Conservation (phyloP, 2,888 invertebrate genomes). For the Parnassius apollo region DNA sequence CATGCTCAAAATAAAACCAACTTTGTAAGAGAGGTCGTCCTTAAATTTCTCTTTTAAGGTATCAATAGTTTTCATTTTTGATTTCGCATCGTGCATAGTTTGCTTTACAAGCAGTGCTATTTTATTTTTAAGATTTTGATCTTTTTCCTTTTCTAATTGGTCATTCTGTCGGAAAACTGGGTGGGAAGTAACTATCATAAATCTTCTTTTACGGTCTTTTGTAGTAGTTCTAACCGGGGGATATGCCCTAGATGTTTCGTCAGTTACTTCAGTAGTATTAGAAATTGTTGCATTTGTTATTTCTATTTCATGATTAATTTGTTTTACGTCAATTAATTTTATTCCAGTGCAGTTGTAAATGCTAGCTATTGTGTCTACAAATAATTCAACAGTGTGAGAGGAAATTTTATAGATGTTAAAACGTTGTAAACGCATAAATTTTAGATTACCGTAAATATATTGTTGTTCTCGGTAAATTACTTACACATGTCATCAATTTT, state of each 20-base stretch:
- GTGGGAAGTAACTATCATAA: conserved; percentile 13
- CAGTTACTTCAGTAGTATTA: neutral
- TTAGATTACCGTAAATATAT: no score
- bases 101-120: conserved; percentile 56
- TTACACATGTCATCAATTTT: no score
- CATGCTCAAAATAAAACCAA: conserved; percentile 62
- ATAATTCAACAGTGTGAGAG: neutral
- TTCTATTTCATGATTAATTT: conserved; percentile 22
- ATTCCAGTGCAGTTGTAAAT: conserved; percentile 36
- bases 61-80: conserved; percentile 48
- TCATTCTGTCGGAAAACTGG: conserved; percentile 17
- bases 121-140: conserved; percentile 54
- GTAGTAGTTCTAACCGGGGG: conserved; percentile 3
- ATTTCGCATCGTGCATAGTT: conserved; percentile 55
- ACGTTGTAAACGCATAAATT: no score
- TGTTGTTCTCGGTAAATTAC: no score
- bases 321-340: conserved; percentile 39
- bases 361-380: conserved; percentile 36
- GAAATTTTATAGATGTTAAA: neutral
- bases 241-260: conserved; percentile 1
- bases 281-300: neutral
- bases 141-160: conserved; percentile 42
- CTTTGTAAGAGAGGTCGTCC: conserved; percentile 48
- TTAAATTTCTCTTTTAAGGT: conserved; percentile 43
- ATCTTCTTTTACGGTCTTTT: conserved; percentile 15